Evolutionary conservation across 2,888 invertebrate species (phyloP).

Genomic region (Tetramorium bicarinatum): DNA sequence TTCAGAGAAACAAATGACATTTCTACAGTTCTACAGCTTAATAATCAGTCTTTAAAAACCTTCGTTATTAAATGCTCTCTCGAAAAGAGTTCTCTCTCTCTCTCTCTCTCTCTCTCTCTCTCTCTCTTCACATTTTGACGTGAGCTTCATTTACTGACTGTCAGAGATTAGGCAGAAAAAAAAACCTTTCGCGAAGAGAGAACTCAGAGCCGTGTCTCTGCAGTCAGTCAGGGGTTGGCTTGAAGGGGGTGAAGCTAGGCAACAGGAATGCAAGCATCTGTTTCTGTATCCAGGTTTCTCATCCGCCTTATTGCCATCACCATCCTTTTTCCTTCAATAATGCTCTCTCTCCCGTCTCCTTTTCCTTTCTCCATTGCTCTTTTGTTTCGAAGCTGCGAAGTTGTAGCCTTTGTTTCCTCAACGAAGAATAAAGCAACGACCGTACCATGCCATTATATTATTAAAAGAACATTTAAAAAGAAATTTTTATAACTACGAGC

Average conservation of each 20-base stretch:
- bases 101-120: not conserved
- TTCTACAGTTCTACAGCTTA: not conserved
- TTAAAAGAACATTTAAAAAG: conserved; percentile 30
- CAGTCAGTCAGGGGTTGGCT: conserved; percentile 69
- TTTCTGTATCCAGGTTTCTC: conserved; percentile 82
- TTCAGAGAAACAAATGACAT: not conserved
- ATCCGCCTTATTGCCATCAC: conserved; percentile 81
- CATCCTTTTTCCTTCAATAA: conserved; percentile 62
- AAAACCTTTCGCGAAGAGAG: conserved; percentile 52
- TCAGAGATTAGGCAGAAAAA: conserved; percentile 64
- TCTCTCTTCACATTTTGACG: conserved; percentile 1
- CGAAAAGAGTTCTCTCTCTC: not conserved
- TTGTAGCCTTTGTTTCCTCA: conserved; percentile 47
- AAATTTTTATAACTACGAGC: not conserved
- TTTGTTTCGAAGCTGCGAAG: conserved; percentile 50
- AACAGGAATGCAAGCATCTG: conserved; percentile 81
- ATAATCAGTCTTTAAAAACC: not conserved
- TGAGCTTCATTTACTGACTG: conserved; percentile 43
- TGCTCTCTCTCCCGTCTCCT: conserved; percentile 34
- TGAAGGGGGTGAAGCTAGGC: conserved; percentile 77
- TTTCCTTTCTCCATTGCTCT: conserved; percentile 36
- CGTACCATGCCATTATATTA: conserved; percentile 40
- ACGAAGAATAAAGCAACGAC: conserved; percentile 36
- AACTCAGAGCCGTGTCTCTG: conserved; percentile 41
- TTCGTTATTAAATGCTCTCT: conserved; percentile 5